Conservation (phyloP, 2,797 vertebrate species). For the Myotis findleyi region DNA sequence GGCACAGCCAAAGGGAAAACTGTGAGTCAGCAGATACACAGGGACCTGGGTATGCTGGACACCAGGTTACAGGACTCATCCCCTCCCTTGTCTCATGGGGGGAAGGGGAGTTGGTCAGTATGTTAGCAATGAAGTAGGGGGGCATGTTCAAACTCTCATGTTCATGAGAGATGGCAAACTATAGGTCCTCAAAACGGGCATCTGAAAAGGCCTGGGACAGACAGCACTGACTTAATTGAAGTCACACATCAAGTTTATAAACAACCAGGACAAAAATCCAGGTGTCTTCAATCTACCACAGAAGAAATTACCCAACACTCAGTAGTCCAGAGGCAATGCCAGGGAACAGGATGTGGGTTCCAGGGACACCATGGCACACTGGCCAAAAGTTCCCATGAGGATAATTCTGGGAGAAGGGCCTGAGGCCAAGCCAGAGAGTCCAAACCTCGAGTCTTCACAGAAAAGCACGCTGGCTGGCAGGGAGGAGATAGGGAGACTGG, state of each 20-base stretch:
- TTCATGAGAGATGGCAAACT: not conserved
- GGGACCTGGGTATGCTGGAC: not conserved
- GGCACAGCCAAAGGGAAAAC: not conserved
- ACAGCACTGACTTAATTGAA: not conserved
- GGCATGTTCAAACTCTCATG: not conserved
- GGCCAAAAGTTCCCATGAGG: conserved; percentile 32
- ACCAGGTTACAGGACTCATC: not conserved
- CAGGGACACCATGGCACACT: not conserved
- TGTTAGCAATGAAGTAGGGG: not conserved
- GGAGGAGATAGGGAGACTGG: not conserved
- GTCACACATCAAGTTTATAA: not conserved
- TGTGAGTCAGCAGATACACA: not conserved
- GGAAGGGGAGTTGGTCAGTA: not conserved
- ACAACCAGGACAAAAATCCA: conserved; percentile 41
- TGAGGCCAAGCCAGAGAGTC: not conserved
- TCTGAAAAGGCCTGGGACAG: not conserved
- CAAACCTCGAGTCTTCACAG: not conserved
- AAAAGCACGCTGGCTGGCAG: not conserved
- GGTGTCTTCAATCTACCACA: conserved; percentile 65
- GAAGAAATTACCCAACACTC: conserved; percentile 58
- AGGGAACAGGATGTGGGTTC: not conserved
- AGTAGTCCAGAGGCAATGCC: not conserved
- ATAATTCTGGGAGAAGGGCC: conserved; percentile 29
- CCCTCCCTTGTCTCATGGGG: not conserved
- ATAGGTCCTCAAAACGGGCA: not conserved